A percentile compares a stretch with the other conserved stretches of the same genome.
Evolutionary conservation across 2,888 invertebrate species (phyloP).

Genomic region (Lordiphosa fenestrarum): DNA sequence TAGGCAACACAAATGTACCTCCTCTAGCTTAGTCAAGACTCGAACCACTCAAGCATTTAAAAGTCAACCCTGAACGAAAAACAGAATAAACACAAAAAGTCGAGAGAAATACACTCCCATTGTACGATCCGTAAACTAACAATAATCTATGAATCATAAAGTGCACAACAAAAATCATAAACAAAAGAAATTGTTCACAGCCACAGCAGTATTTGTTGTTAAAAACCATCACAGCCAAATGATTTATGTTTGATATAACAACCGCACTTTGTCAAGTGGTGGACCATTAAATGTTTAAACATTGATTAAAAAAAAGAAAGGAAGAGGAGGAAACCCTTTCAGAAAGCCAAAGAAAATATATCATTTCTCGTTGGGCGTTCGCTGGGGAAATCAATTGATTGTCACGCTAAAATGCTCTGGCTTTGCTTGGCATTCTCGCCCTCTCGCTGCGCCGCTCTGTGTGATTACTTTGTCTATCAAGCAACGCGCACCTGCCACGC

Average conservation of each 20-base stretch:
- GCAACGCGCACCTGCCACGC: slow-evolving; percentile 13
- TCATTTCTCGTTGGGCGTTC: slow-evolving; percentile 34
- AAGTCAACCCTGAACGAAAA: no score
- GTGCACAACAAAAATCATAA: not conserved
- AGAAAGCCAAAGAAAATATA: slow-evolving; percentile 23
- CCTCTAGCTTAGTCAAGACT: no score
- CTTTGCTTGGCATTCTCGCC: slow-evolving; percentile 28
- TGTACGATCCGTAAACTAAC: not conserved
- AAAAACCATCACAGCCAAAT: slow-evolving; percentile 19
- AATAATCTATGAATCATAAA: not conserved
- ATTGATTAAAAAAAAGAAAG: slow-evolving; percentile 29
- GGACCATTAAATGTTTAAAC: slow-evolving; percentile 41
- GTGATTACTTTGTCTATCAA: slow-evolving; percentile 42
- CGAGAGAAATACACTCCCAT: no score
- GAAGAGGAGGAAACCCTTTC: slow-evolving; percentile 5
- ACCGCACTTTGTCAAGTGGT: slow-evolving; percentile 20
- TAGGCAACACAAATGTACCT: no score
- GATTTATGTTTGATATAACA: slow-evolving; percentile 49
- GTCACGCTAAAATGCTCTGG: slow-evolving; percentile 67
- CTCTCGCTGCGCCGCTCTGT: slow-evolving; percentile 21
- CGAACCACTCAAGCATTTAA: no score
- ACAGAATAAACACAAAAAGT: no score
- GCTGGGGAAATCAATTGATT: slow-evolving; percentile 73
- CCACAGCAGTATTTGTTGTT: not conserved
- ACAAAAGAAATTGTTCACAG: not conserved